Percentiles rank a stretch among this genome's conserved stretches.
These are phyloP conservation scores for Pycnonotus jocosus DNA, from an alignment of 2,113 vertebrate species.

Conservation along the genomic window DNA sequence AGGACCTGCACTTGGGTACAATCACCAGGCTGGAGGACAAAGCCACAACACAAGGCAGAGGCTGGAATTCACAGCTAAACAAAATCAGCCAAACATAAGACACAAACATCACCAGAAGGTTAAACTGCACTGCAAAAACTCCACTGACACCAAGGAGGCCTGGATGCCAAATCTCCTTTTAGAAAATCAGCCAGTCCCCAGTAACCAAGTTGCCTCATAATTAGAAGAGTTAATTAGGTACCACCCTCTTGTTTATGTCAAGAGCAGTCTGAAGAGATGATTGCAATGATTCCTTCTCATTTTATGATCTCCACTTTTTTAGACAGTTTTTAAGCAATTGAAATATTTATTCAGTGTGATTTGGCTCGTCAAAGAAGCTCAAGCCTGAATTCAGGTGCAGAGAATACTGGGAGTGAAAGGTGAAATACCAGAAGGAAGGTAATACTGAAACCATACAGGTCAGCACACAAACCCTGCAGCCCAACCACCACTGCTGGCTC, in stretches of 20 bases:
- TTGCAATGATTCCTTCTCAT: background rate
- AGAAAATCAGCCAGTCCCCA: background rate
- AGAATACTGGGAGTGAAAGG: background rate
- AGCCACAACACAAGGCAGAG: background rate
- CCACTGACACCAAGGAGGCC: background rate
- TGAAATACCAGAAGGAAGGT: background rate
- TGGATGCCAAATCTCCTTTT: background rate
- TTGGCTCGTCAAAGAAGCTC: background rate
- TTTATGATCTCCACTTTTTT: background rate
- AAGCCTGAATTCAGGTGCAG: background rate
- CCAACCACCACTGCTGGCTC: background rate
- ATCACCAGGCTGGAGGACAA: background rate
- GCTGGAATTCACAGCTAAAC: background rate
- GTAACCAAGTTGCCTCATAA: background rate
- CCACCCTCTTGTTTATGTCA: background rate
- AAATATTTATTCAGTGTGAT: background rate
- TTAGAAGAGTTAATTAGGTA: background rate
- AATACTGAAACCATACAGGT: background rate
- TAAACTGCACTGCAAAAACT: background rate
- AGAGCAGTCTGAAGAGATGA: background rate
- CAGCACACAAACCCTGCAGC: background rate
- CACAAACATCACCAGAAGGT: background rate
- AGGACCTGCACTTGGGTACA: background rate
- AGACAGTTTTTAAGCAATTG: background rate
- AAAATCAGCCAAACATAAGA: background rate